phyloP scores from a whole-genome alignment of 2,797 vertebrate genomes.

The Ctenosaura bakeri region DNA sequence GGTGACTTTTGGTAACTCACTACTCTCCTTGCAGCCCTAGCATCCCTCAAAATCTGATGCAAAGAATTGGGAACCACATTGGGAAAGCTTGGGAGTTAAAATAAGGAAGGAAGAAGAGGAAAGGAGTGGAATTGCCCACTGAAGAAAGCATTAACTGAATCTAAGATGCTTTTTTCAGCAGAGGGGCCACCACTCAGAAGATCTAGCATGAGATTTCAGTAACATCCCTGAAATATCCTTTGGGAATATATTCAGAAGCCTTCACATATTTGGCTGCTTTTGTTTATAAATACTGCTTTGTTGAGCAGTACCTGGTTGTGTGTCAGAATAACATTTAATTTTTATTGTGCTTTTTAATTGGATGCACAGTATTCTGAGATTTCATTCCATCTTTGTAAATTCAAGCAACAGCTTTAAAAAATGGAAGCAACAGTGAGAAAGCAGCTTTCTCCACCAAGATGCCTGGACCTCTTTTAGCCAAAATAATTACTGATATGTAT shows the following conservation, averaged over 20 bases:
- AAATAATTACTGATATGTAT: not conserved
- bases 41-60: not conserved
- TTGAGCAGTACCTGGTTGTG: not conserved
- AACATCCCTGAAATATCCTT: not conserved
- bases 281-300: not conserved
- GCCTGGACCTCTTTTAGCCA: constrained; percentile 9
- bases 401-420: not conserved
- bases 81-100: not conserved
- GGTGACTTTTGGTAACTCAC: not conserved
- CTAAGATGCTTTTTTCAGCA: not conserved
- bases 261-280: rapidly evolving
- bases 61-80: not conserved
- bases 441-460: not conserved
- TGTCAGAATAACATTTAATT: rapidly evolving
- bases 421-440: too few relatives aligned
- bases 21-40: not conserved
- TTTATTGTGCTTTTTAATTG: not conserved
- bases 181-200: not conserved
- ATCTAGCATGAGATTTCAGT: not conserved
- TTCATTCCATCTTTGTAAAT: constrained; percentile 58
- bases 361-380: not conserved
- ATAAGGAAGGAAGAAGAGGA: too few relatives aligned
- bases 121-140: not conserved
- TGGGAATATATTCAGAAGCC: not conserved
- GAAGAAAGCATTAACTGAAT: not conserved